phyloP scores from a whole-genome alignment of 2,113 vertebrate genomes.

The Grammomys dolichurus region DNA sequence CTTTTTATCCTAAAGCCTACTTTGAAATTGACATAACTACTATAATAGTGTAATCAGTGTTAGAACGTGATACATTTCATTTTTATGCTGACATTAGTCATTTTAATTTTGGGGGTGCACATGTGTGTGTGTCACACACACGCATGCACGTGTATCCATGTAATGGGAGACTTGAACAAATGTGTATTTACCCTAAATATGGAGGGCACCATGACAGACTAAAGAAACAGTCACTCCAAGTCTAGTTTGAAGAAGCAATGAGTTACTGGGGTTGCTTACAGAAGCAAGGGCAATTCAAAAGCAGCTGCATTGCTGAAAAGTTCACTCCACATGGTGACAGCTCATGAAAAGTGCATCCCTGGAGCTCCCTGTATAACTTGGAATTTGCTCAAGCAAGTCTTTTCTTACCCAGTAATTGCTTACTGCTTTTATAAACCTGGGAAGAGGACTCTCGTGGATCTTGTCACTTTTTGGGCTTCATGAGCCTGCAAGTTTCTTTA shows the following conservation, averaged over 20 bases:
- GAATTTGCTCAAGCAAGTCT: neutral
- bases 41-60: neutral
- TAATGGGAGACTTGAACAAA: neutral
- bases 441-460: neutral
- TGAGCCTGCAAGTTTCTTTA: too few relatives aligned
- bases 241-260: neutral
- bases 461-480: neutral
- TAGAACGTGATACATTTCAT: neutral
- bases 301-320: neutral
- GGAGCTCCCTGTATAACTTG: neutral
- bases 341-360: neutral
- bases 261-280: neutral
- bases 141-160: neutral
- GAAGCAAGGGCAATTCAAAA: neutral
- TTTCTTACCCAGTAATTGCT: neutral
- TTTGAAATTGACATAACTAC: neutral
- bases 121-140: neutral
- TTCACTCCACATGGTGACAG: neutral
- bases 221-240: neutral
- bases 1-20: neutral
- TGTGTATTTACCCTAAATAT: neutral
- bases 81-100: neutral
- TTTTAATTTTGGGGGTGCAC: neutral
- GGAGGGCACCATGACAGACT: neutral
- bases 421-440: neutral